These are phyloP conservation scores for Habrosyne pyritoides DNA, from an alignment of 2,888 invertebrate genomes.

Conservation along the genomic window DNA sequence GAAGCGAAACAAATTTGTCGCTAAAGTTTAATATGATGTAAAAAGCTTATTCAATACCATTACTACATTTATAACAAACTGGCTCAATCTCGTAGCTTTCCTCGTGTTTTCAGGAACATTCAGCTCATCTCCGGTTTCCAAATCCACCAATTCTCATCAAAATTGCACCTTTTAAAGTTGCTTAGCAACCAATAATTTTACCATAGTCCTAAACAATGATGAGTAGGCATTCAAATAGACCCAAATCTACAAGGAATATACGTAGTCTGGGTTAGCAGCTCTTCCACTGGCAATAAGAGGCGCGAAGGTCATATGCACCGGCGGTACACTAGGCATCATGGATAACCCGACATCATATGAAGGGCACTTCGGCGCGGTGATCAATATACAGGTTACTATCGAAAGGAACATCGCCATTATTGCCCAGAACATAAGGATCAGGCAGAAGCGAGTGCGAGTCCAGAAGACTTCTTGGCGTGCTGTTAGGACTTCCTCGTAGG, in stretches of 20 bases:
- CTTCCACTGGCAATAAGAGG: constrained; percentile 42
- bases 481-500: constrained; percentile 75
- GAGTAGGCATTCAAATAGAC: no score
- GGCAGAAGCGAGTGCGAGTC: constrained; percentile 70
- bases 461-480: constrained; percentile 73
- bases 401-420: constrained; percentile 72
- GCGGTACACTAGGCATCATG: constrained; percentile 46
- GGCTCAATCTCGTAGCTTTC: no score
- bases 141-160: no score
- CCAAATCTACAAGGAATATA: background rate
- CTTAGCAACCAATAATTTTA: no score
- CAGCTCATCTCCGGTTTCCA: no score
- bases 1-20: no score
- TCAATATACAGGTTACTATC: constrained; percentile 65
- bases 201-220: no score
- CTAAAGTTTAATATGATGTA: no score
- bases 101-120: no score
- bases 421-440: constrained; percentile 78
- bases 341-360: constrained; percentile 22
- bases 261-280: background rate
- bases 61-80: no score
- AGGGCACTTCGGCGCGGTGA: constrained; percentile 42
- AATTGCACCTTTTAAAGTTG: no score
- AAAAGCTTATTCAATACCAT: no score
- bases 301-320: constrained; percentile 55